Evolutionary conservation across 2,888 invertebrate species (phyloP).

Genomic region (Aporophyla lueneburgensis): DNA sequence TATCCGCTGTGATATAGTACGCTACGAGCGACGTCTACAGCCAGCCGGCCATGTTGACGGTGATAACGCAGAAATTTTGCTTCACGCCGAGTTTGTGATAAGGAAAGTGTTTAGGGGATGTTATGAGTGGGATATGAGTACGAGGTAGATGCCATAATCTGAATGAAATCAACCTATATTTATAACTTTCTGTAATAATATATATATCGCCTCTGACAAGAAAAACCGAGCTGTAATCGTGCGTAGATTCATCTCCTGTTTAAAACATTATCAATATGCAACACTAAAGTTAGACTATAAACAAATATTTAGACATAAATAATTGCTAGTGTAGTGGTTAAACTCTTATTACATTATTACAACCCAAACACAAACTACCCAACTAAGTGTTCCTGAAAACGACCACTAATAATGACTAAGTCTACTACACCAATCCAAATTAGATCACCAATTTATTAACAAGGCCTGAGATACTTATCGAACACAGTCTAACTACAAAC

Average conservation of each 20-base stretch:
- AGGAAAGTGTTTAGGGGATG: conserved; percentile 9
- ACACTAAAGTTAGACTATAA: neutral
- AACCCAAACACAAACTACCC: no score
- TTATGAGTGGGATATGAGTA: neutral
- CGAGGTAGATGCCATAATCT: neutral
- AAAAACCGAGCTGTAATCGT: neutral
- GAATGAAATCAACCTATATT: neutral
- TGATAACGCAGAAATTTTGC: conserved; percentile 68
- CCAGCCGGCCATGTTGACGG: conserved; percentile 59
- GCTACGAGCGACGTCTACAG: conserved; percentile 78
- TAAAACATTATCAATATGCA: neutral
- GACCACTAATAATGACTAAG: neutral
- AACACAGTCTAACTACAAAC: conserved; percentile 3
- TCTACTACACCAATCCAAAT: neutral
- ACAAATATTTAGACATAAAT: neutral
- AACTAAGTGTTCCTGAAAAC: neutral
- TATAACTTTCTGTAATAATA: neutral
- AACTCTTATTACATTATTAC: no score
- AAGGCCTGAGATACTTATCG: neutral
- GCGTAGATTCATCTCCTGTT: neutral
- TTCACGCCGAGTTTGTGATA: conserved; percentile 56
- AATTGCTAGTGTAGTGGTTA: neutral
- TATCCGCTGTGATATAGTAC: conserved; percentile 85
- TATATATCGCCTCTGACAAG: neutral
- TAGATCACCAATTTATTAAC: neutral